Evolutionary conservation across 2,797 vertebrate genomes (phyloP).

Genomic region (Hemibagrus guttatus): DNA sequence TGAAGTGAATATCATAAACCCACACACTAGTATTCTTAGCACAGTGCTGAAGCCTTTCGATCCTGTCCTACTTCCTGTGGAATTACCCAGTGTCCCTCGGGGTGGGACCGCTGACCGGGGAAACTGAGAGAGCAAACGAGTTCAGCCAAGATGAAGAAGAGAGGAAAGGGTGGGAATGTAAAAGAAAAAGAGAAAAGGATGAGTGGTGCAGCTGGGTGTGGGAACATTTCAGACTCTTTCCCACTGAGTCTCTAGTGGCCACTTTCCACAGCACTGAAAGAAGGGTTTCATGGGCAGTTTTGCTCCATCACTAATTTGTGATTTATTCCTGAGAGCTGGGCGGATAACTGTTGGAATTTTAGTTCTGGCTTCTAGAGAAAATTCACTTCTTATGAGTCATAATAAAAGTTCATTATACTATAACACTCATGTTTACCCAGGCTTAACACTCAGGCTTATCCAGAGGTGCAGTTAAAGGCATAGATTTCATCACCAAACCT

Average conservation of each 20-base stretch:
- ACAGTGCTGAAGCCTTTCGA: neutral
- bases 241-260: slow-evolving; percentile 31
- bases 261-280: slow-evolving; percentile 15
- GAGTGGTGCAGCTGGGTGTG: slow-evolving; percentile 48
- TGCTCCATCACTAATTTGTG: slow-evolving; percentile 15
- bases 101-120: slow-evolving; percentile 11
- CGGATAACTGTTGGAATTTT: slow-evolving; percentile 23
- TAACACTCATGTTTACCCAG: neutral
- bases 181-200: slow-evolving; percentile 24
- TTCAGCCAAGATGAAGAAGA: slow-evolving; percentile 33
- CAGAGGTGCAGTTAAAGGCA: neutral
- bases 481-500: neutral
- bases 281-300: slow-evolving; percentile 17
- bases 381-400: neutral
- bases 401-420: neutral
- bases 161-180: slow-evolving; percentile 42
- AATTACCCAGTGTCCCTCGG: slow-evolving; percentile 16
- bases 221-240: slow-evolving; percentile 44
- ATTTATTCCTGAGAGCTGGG: slow-evolving; percentile 23
- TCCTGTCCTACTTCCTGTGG: slow-evolving; percentile 25
- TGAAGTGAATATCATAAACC: slow-evolving; percentile 1
- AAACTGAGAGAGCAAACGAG: slow-evolving; percentile 16
- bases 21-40: neutral
- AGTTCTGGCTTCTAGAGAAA: neutral
- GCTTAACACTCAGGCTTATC: neutral